Evolutionary conservation across 1,140 invertebrate species (phyloP).

Genomic region (Battus philenor): DNA sequence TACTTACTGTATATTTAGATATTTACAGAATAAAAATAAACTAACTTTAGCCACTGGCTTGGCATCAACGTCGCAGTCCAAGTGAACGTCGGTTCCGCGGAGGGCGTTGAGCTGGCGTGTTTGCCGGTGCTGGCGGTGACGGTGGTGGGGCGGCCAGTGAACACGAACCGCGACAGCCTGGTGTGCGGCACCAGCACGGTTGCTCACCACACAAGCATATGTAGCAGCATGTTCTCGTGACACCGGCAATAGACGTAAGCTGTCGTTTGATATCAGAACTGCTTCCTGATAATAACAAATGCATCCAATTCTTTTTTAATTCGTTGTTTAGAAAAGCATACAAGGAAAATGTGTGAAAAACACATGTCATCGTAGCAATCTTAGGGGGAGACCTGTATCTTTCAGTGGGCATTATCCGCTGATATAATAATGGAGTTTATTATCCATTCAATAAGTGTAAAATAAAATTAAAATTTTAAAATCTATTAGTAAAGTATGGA

Average conservation of each 20-base stretch:
- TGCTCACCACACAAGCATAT: conserved; percentile 55
- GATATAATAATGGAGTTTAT: no score
- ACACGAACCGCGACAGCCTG: conserved; percentile 34
- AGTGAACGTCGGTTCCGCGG: conserved; percentile 41
- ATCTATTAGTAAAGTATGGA: no score
- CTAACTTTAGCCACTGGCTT: conserved; percentile 56
- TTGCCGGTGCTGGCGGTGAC: background rate
- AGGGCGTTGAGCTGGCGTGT: conserved; percentile 17
- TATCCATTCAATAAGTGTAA: no score
- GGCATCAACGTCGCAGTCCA: conserved; percentile 55
- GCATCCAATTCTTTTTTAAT: no score
- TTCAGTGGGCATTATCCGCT: no score
- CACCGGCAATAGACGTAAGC: conserved; percentile 40
- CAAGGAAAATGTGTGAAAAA: no score
- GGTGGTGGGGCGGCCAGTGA: conserved; percentile 49
- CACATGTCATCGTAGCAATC: no score
- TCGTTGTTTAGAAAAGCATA: no score
- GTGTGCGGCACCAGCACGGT: conserved; percentile 36
- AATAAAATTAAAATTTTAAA: no score
- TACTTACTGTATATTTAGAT: no score
- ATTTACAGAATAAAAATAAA: no score
- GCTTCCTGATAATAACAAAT: conserved; percentile 45
- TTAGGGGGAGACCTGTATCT: no score
- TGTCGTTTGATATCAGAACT: conserved; percentile 34
- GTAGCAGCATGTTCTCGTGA: conserved; percentile 35